Conservation (phyloP, 2,888 invertebrate genomes). For the Acrobasis consociella region DNA sequence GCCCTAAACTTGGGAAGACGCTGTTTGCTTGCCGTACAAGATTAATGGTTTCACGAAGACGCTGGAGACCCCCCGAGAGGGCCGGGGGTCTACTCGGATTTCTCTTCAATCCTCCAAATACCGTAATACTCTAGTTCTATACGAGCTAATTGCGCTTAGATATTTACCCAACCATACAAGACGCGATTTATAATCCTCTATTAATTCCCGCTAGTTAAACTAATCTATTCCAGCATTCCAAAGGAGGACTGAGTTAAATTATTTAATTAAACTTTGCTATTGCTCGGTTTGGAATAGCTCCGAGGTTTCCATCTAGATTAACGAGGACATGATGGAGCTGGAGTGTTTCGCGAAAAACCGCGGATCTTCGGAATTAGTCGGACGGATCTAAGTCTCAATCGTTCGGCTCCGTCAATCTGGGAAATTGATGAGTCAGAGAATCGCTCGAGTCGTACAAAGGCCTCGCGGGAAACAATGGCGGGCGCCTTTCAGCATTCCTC, state of each 20-base stretch:
- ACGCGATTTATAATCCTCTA: conserved; percentile 57
- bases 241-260: conserved; percentile 16
- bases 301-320: conserved; percentile 44
- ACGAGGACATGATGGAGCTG: conserved; percentile 42
- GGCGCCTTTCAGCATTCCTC: conserved; percentile 68
- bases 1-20: conserved; percentile 60
- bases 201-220: conserved; percentile 41
- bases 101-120: conserved; percentile 46
- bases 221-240: conserved; percentile 18
- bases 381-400: conserved; percentile 61
- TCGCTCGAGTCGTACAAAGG: conserved; percentile 64
- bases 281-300: conserved; percentile 9
- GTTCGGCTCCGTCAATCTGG: conserved; percentile 60
- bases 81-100: conserved; percentile 40
- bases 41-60: conserved; percentile 74
- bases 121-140: conserved; percentile 48
- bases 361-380: conserved; percentile 32
- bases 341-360: conserved; percentile 35
- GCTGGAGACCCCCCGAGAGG: conserved; percentile 43
- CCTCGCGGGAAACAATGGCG: conserved; percentile 72
- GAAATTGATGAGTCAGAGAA: conserved; percentile 77
- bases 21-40: conserved; percentile 71
- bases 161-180: conserved; percentile 49
- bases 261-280: conserved; percentile 22
- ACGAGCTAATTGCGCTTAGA: conserved; percentile 59